Evolutionary conservation across 2,888 invertebrate genomes (phyloP), one percentile per base, ranked within the genome.

Genomic region (Drosophila ustulata): DNA sequence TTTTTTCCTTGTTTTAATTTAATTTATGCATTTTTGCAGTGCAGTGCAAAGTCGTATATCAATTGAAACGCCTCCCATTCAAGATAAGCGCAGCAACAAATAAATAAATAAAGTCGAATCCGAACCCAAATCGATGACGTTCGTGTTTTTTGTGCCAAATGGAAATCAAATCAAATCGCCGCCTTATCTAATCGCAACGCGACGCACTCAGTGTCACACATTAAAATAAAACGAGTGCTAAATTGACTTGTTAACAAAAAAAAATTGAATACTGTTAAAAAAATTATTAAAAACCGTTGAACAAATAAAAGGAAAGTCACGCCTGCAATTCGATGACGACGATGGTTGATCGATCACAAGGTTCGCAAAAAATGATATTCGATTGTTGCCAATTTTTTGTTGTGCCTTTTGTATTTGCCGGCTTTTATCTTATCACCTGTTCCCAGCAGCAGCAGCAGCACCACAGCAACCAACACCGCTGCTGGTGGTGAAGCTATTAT

Each of bases 211-310:
- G 50, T 49, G 46, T 51, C 57, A 57, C 37, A 51, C 23, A 57
- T 46, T 47, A 6, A 49, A 61, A 51, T 41, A 56, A 67, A 63
- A 63, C 26, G 18, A 25, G 41, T 30, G 23, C 51, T 37, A 58
- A 63, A 74, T 68, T 65, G 62, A 69, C 39, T 73, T 78, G 75
- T 78, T 68, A 61, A 73, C 74, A 67, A 55, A 61, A 25, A 37
- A 52, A 53, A 55, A 47, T 25, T 8, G n/a, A 39, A 39, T 51
- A 32, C 25, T 25, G 45, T 25, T 45, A 32, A 45, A 30, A 30
- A 30, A 46, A 57, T 37, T 34, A 56, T 18, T 34, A 50, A 64
- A 49, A 53, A 51, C 28, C 53, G 32, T 18, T 37, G 3, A 28
- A 25, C 30, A 62, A 58, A 61, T 45, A 41, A 43, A 53, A 30